Base-by-base conservation (phyloP, 2,888 invertebrate genomes). In the Crossocerus cetratus region DNA sequence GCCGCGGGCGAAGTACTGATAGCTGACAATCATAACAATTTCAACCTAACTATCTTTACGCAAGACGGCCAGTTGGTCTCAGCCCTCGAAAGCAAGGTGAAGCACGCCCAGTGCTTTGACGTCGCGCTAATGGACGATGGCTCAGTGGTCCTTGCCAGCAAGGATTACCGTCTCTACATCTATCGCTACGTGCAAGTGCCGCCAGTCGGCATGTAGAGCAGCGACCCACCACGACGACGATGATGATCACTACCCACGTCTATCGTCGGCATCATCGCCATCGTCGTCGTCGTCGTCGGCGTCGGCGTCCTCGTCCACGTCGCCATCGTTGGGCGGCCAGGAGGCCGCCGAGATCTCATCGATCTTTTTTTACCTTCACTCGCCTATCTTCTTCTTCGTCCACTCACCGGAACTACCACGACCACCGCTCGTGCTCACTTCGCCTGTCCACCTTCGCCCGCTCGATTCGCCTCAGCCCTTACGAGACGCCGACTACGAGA, bases 21-120 rank as follows among this genome's bases (percentile, higher is more conserved):
- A 83, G 99, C 99, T 62, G 99, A 99, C 92, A 99, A 99, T 92
- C 99, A 99, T 92, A 99, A 99, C 93, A 99, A 99, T 92, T 99
- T 99, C 93, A 99, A 99, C 91, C 92, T 99, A 91, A 99, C 99
- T 86, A 98, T 99, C 91, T 99, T 99, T 93, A 97, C 97, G 55
- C 96, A 99, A 92, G 99, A 99, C 88, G 99, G 99, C 16, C 97
- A 97, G 89, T 92, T 99, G 88, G 97, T 99, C 65, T 98, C 98
- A 45, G 99, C 99, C n/a, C 92, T 99, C 76, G 99, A 99, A 91
- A 98, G 98, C 88, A 99, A 99, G 92, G 99, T 99, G 78, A 99
- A 99, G 92, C 99, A 99, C 91, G 99, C 99, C 65, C 99, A 99
- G 91, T 99, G 99, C 92, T 99, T 99, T 91, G 99, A 99, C 90